These are phyloP conservation scores for Sarcophaga carnaria DNA, from an alignment of 2,888 invertebrate genomes.

Conservation along the genomic window DNA sequence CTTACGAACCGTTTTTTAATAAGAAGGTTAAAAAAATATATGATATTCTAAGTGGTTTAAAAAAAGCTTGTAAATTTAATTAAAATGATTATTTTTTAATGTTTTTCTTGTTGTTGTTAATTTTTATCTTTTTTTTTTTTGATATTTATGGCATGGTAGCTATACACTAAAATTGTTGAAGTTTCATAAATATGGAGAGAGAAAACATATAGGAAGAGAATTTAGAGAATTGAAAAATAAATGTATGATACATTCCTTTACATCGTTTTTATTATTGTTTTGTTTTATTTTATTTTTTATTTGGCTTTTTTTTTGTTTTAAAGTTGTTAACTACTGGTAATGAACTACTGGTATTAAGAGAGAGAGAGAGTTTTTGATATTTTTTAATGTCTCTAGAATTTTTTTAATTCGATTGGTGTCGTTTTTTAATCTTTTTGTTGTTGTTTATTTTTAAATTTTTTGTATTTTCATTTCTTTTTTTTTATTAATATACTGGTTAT, in stretches of 20 bases:
- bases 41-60: constrained; percentile 29
- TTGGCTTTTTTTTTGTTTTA: too few relatives aligned
- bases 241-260: constrained; percentile 62
- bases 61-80: constrained; percentile 36
- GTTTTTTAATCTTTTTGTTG: constrained; percentile 14
- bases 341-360: constrained; percentile 43
- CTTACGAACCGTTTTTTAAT: constrained; percentile 16
- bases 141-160: not conserved
- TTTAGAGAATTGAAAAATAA: constrained; percentile 16
- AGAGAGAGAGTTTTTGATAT: constrained; percentile 15
- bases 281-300: too few relatives aligned
- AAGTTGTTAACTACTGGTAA: constrained; percentile 55
- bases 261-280: constrained; percentile 11
- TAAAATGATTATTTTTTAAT: not conserved
- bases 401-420: constrained; percentile 60
- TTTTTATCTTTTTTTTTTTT: not conserved
- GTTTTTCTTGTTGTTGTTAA: not conserved
- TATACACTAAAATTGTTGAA: constrained; percentile 24
- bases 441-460: constrained; percentile 8
- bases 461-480: constrained; percentile 3
- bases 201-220: not conserved
- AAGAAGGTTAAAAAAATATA: constrained; percentile 16
- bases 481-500: constrained; percentile 39
- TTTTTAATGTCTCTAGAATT: constrained; percentile 41
- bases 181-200: not conserved